Conservation (phyloP, 2,113 vertebrate genomes). For the Anseranas semipalmata region DNA sequence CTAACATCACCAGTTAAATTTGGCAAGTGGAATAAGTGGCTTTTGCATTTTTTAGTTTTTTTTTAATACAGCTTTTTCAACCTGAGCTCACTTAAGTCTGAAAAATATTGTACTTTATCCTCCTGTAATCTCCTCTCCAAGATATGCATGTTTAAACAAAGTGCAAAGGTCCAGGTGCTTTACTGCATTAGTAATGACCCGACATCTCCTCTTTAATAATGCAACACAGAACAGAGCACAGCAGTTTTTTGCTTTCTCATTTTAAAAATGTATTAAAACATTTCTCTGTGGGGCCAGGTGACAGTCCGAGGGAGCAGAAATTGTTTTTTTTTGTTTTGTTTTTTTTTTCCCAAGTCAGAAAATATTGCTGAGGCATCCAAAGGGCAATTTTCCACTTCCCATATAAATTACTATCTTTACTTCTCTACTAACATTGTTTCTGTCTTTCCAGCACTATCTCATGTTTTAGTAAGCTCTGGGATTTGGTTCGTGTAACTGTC, state of each 20-base stretch:
- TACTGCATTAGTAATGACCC: constrained; percentile 46
- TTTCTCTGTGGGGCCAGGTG: not conserved
- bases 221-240: not conserved
- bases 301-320: not conserved
- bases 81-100: constrained; percentile 1
- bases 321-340: not conserved
- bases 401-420: not conserved
- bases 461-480: not conserved
- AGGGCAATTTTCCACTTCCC: not conserved
- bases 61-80: not conserved
- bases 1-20: not conserved
- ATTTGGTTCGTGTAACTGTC: not conserved
- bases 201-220: constrained; percentile 2
- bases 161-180: constrained; percentile 47
- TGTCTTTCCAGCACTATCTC: not conserved
- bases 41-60: not conserved
- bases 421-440: not conserved
- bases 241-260: not conserved
- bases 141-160: constrained; percentile 34
- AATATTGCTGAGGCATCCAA: not conserved
- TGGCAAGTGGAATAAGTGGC: not conserved
- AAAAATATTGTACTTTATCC: constrained; percentile 20
- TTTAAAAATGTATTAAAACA: constrained; percentile 2
- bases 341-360: not conserved
- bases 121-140: constrained; percentile 16